Percentiles rank a stretch among this genome's conserved stretches.
Conservation (phyloP, 2,113 vertebrate genomes). For the Cyprinodon brontotheroides region DNA sequence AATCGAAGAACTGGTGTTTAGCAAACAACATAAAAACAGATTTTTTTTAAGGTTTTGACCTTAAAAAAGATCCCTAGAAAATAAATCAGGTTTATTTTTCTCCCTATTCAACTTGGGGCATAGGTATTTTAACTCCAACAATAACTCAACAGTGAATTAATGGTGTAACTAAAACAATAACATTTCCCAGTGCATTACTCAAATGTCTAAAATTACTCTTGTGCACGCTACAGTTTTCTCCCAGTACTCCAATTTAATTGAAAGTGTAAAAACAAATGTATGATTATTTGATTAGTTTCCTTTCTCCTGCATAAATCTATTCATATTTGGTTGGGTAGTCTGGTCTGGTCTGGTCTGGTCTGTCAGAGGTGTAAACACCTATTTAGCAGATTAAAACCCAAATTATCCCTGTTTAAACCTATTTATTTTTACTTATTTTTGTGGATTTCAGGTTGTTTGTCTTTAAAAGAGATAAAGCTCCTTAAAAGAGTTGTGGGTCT, state of each 20-base stretch:
- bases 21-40: background rate
- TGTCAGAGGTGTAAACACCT: too few relatives aligned
- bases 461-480: too few relatives aligned
- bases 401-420: too few relatives aligned
- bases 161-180: background rate
- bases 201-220: too few relatives aligned
- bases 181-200: background rate
- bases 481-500: too few relatives aligned
- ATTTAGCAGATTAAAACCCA: too few relatives aligned
- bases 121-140: background rate
- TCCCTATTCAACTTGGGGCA: background rate
- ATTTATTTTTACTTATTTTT: too few relatives aligned
- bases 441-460: too few relatives aligned
- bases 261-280: background rate
- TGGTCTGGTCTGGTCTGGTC: too few relatives aligned
- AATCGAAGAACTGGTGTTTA: slow-evolving; percentile 11
- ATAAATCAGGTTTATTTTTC: background rate
- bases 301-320: too few relatives aligned
- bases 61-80: background rate
- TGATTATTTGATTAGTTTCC: background rate
- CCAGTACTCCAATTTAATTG: background rate
- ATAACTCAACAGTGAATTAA: too few relatives aligned
- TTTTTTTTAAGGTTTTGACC: background rate
- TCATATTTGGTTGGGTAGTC: too few relatives aligned
- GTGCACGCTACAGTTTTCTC: background rate